Evolutionary conservation across 2,888 invertebrate genomes (phyloP), one percentile per base, ranked within the genome.

Genomic region (Terebella lapidaria): DNA sequence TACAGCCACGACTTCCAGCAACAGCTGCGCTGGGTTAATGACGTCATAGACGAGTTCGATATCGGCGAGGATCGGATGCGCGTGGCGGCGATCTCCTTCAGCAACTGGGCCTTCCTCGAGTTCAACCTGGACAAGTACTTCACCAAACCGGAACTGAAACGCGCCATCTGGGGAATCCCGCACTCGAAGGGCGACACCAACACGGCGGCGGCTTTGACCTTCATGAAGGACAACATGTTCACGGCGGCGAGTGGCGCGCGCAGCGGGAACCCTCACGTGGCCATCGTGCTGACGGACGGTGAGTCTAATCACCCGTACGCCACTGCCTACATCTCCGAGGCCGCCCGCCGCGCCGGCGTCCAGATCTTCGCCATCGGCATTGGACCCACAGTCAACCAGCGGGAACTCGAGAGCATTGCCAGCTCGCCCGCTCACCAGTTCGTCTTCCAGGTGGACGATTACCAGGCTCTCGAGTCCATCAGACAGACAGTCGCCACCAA

Each of bases 111-210:
- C 18, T 58, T 49, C 58, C 47, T 61, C 25, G 55, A 75, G 57
- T 61, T 74, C 73, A n/a, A 72, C 68, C 46, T 69, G 54, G 3
- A 72, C 70, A 58, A 71, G 71, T 60, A 72, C 59, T 20, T 70
- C 63, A 63, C 70, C 71, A 66, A 71, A 71, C 18, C 71, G 62
- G 28, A 72, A 71, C n/a, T 74, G 69, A 24, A 69, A 68, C 54
- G 71, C 69, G 10, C 70, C 67, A 18, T 70, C 60, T 25, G 55
- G 1, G 27, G 27, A 2, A 57, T 65, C 47, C 18, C 18, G 15
- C 65, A 64, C 25, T 42, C 55, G 27, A 28, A 54, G 4, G 69
- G 67, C 18, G 65, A 62, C 58, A 69, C 69, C 20, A 62, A 67
- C 56, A 69, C 69, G 10, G 65, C 63, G 10, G 55, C 57, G 28